phyloP scores from a whole-genome alignment of 1,140 invertebrate genomes.

The Schlechtendalia chinensis region DNA sequence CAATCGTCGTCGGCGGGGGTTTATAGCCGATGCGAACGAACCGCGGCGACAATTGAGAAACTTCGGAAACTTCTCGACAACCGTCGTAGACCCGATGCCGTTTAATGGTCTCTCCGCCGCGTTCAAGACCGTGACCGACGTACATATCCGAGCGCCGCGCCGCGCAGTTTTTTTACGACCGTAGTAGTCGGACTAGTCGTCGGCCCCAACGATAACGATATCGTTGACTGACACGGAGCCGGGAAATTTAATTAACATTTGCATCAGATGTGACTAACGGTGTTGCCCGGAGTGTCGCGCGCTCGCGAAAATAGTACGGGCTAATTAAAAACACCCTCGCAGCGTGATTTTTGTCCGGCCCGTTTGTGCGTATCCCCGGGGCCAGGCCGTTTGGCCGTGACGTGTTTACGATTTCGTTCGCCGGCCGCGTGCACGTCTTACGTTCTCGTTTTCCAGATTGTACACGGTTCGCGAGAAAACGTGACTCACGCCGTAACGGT shows the following conservation, averaged over 20 bases:
- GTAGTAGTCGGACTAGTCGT: not conserved
- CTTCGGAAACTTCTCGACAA: too few species aligned
- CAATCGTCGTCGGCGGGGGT: not conserved
- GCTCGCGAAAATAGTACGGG: constrained; percentile 25
- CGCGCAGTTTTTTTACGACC: too few species aligned
- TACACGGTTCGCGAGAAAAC: constrained; percentile 22
- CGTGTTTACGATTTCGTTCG: constrained; percentile 46
- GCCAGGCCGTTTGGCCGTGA: constrained; percentile 28
- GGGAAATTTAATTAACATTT: constrained; percentile 47
- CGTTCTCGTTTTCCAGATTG: constrained; percentile 1
- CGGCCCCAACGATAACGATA: not conserved
- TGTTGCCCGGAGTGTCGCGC: not conserved
- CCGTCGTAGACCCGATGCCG: not conserved
- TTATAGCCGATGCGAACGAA: not conserved
- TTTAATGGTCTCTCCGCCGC: not conserved
- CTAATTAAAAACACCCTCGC: constrained; percentile 44
- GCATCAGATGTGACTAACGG: constrained; percentile 47
- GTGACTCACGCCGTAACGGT: constrained; percentile 11
- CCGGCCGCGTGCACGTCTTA: not conserved
- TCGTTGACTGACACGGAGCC: constrained; percentile 38
- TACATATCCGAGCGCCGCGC: too few species aligned
- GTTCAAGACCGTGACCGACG: not conserved
- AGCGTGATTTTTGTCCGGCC: not conserved
- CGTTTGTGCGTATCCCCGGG: not conserved
- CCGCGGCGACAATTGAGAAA: too few species aligned